Conservation (phyloP, 2,888 invertebrate genomes). For the Cetonia aurata region DNA sequence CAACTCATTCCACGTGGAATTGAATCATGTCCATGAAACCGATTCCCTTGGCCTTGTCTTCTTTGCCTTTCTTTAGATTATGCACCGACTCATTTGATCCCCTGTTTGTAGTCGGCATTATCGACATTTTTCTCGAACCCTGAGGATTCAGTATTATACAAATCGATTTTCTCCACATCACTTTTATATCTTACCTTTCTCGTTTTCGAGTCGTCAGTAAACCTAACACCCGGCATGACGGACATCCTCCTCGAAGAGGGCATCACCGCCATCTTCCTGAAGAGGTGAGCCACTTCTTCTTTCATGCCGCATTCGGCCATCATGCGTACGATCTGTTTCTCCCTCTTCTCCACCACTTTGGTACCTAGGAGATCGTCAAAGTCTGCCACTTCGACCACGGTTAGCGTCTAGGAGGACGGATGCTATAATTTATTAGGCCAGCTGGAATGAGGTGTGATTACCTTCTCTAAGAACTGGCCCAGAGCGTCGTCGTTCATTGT, state of each 20-base stretch:
- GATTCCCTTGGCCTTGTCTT: slow-evolving; percentile 44
- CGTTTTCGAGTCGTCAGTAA: slow-evolving; percentile 46
- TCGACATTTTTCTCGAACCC: slow-evolving; percentile 45
- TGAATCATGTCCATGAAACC: slow-evolving; percentile 53
- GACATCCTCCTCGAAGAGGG: slow-evolving; percentile 66
- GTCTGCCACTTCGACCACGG: slow-evolving; percentile 63
- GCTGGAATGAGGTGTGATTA: slow-evolving; percentile 43
- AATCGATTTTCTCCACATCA: background rate
- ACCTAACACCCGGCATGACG: slow-evolving; percentile 66
- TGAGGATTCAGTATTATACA: background rate
- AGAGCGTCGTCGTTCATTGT: slow-evolving; percentile 61
- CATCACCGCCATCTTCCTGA: slow-evolving; percentile 66
- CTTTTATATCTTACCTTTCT: slow-evolving; percentile 4
- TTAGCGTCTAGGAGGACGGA: slow-evolving; percentile 56
- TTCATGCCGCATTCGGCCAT: slow-evolving; percentile 65
- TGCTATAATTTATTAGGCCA: background rate
- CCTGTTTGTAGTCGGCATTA: slow-evolving; percentile 43
- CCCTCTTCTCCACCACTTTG: slow-evolving; percentile 64
- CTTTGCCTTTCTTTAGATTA: slow-evolving; percentile 21
- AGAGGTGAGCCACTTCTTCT: slow-evolving; percentile 64
- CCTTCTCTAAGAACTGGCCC: slow-evolving; percentile 59
- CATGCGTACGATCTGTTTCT: slow-evolving; percentile 64
- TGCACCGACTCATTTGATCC: slow-evolving; percentile 17
- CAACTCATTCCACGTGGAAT: slow-evolving; percentile 26
- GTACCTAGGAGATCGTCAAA: slow-evolving; percentile 61